Base-by-base conservation (phyloP, 2,797 vertebrate genomes). In the Eurystomus glaucurus region DNA sequence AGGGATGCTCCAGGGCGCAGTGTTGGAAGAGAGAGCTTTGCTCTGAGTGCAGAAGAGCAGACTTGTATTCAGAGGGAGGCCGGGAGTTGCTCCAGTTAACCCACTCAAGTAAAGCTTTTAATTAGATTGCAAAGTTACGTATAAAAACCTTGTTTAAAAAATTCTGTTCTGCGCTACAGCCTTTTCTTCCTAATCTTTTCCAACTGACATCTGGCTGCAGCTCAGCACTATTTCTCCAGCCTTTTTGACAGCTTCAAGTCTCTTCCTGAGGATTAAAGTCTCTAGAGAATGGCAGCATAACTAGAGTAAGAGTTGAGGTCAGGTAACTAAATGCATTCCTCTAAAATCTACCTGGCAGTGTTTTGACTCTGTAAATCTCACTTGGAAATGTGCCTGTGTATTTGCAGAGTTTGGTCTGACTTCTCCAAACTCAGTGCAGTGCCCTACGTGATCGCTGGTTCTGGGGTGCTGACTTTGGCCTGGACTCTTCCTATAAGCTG, bases 61-160 rank as follows among this genome's bases (percentile, higher is more conserved):
- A 17, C 21, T 61, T 75, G 29, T 29, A 29, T 85, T 79, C 35
- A 69, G 33, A 61, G 28, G 31, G 58, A 79, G 68, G 17, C 28
- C 61, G 22, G 46, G n/a, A 82, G 51, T 82, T 2, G 2, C n/a
- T 87, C 20, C 29, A 48, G 14, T 1, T 0, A 71, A 82, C 13
- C 79, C 33, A 26, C 23, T 88, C 14, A 48, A 69, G 58, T 72
- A 64, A 85, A 90, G 41, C 69, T 69, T 74, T 37, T 89, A 76
- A 60, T 79, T 89, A 41, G 25, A 29, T 46, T 79, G 33, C 0
- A 5, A 85, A 33, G 37, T 76, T 81, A n/a, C 35, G 10, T 60
- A 29, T 37, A 89, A 33, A 82, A 91, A 80, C 26, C 77, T 88
- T 52, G 21, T 64, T 86, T 76, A 33, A 83, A 95, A 57, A 78